Evolutionary conservation across 2,113 vertebrate species (phyloP).

Genomic region (Zosterops japonicus): DNA sequence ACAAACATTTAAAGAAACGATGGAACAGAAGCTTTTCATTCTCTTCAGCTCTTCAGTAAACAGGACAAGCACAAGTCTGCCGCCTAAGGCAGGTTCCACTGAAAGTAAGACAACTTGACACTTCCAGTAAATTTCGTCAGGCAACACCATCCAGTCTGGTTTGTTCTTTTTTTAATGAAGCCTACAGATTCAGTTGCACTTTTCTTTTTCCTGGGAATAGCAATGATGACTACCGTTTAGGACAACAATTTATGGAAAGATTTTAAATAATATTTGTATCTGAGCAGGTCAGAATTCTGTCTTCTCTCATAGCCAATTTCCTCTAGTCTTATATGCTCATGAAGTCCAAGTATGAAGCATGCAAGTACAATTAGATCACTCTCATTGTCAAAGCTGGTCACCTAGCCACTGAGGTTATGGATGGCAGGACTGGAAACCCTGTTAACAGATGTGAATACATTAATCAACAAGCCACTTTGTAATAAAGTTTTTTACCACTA

Average conservation of each 20-base stretch:
- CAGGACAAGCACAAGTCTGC: neutral
- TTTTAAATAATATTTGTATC: neutral
- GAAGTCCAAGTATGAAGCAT: neutral
- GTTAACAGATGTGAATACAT: neutral
- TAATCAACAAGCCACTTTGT: neutral
- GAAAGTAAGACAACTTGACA: slow-evolving; percentile 14
- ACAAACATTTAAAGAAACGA: neutral
- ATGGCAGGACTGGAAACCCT: neutral
- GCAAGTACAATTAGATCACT: neutral
- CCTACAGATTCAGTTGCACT: neutral
- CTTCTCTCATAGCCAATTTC: neutral
- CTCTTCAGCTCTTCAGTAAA: neutral
- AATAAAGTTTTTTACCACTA: neutral
- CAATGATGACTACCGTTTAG: neutral
- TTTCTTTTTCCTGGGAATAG: neutral
- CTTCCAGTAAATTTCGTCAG: neutral
- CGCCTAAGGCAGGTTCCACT: slow-evolving; percentile 19
- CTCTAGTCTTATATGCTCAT: neutral
- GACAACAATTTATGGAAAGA: neutral
- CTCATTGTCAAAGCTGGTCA: neutral
- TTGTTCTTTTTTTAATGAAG: neutral
- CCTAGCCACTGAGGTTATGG: neutral
- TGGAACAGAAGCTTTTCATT: neutral
- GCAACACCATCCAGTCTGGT: neutral
- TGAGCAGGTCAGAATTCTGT: neutral